Evolutionary conservation across 2,888 invertebrate species (phyloP).

Genomic region (Osmoderma eremita): DNA sequence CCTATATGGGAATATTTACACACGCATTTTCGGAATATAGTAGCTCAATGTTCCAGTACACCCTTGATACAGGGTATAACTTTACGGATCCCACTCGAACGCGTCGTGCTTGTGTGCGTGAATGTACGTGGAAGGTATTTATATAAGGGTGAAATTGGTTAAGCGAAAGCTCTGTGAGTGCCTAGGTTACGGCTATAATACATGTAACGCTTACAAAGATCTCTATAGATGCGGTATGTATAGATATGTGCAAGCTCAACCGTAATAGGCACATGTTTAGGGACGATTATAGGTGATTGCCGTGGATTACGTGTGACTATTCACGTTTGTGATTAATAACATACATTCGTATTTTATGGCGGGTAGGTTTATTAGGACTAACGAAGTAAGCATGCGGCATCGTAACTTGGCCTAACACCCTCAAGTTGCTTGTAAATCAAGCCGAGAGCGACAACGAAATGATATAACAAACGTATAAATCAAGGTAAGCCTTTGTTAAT

Average conservation of each 20-base stretch:
- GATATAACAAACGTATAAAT: constrained; percentile 31
- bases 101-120: not conserved
- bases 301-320: constrained; percentile 28
- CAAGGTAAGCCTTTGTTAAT: constrained; percentile 28
- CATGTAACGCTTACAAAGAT: not conserved
- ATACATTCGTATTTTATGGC: constrained; percentile 30
- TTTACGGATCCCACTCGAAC: not conserved
- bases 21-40: constrained; percentile 34
- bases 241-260: no score
- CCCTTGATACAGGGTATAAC: constrained; percentile 25
- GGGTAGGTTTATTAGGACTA: constrained; percentile 23
- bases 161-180: no score
- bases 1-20: constrained; percentile 34
- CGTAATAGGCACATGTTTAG: constrained; percentile 13
- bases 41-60: constrained; percentile 25
- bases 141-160: not conserved
- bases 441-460: constrained; percentile 1
- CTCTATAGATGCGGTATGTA: no score
- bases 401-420: constrained; percentile 6
- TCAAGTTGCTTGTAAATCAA: constrained; percentile 13
- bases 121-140: not conserved
- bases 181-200: no score
- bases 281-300: constrained; percentile 32
- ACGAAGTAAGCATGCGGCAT: constrained; percentile 24
- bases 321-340: constrained; percentile 35